These are phyloP conservation scores for Xyliphius kryptos DNA, from an alignment of 2,113 vertebrate genomes.

Conservation along the genomic window DNA sequence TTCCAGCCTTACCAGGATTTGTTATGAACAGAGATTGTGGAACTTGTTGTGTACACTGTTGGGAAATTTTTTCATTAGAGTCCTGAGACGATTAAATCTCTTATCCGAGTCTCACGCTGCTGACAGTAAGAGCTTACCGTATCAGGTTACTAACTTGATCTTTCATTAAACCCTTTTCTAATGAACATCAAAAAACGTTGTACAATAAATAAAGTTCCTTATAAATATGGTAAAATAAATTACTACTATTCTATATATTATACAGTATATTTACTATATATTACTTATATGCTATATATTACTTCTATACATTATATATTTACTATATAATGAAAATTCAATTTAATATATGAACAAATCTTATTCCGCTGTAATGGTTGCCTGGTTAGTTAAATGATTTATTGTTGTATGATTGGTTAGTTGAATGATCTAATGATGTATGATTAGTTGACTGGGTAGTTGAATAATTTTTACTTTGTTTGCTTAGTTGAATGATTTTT, in stretches of 20 bases:
- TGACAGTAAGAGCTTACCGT: background rate
- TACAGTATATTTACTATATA: too few species aligned
- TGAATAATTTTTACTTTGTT: too few species aligned
- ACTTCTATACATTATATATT: too few species aligned
- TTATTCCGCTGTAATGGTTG: too few species aligned
- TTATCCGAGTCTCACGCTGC: background rate
- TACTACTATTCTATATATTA: background rate
- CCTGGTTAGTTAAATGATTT: too few species aligned
- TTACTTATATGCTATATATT: too few species aligned
- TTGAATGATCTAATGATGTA: too few species aligned
- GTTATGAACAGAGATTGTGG: conserved; percentile 32
- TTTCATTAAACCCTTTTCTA: background rate
- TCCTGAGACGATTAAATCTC: background rate
- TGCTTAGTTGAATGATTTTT: too few species aligned
- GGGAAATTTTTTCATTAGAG: conserved; percentile 9
- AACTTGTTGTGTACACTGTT: conserved; percentile 11
- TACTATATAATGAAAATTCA: too few species aligned
- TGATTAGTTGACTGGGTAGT: too few species aligned
- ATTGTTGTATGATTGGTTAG: too few species aligned
- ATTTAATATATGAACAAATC: too few species aligned
- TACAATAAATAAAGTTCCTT: background rate
- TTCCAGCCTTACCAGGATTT: background rate
- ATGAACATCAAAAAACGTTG: background rate
- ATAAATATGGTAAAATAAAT: background rate
- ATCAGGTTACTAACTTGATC: background rate